Conservation (phyloP, 2,113 vertebrate species). For the Notarius quadriscutis region DNA sequence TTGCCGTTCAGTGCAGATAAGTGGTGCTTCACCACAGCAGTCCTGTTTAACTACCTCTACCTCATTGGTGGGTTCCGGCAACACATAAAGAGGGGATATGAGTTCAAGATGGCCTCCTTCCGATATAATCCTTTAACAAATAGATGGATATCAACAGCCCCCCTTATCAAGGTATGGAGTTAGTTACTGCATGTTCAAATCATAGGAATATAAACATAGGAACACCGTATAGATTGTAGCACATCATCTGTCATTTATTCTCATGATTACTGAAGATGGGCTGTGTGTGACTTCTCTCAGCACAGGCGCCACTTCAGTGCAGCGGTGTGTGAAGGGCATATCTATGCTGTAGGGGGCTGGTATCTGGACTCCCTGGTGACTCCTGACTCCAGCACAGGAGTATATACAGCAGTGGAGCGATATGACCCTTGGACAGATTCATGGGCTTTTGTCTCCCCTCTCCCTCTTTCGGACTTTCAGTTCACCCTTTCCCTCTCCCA, state of each 20-base stretch:
- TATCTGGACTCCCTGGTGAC: conserved; percentile 73
- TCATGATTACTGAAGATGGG: not conserved
- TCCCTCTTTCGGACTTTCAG: conserved; percentile 74
- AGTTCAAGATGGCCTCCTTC: conserved; percentile 76
- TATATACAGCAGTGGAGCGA: conserved; percentile 75
- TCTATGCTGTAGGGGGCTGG: conserved; percentile 79
- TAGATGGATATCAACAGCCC: conserved; percentile 67
- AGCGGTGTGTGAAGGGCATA: conserved; percentile 69
- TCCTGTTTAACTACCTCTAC: conserved; percentile 77
- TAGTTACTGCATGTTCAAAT: not conserved
- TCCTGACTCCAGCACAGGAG: conserved; percentile 72
- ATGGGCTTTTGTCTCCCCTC: conserved; percentile 73
- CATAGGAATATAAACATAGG: not conserved
- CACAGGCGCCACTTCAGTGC: conserved; percentile 76
- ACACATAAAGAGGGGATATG: conserved; percentile 63
- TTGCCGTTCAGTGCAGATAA: conserved; percentile 77
- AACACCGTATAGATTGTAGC: not conserved
- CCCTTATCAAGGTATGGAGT: conserved; percentile 69
- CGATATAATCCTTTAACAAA: conserved; percentile 73
- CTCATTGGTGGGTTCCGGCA: conserved; percentile 75
- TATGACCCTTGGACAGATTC: conserved; percentile 75
- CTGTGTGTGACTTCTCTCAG: conserved; percentile 55
- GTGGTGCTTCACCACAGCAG: conserved; percentile 78
- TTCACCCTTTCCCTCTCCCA: conserved; percentile 76
- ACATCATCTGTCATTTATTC: not conserved